Conservation (phyloP, 2,113 vertebrate species). For the Amphiprion percula region DNA sequence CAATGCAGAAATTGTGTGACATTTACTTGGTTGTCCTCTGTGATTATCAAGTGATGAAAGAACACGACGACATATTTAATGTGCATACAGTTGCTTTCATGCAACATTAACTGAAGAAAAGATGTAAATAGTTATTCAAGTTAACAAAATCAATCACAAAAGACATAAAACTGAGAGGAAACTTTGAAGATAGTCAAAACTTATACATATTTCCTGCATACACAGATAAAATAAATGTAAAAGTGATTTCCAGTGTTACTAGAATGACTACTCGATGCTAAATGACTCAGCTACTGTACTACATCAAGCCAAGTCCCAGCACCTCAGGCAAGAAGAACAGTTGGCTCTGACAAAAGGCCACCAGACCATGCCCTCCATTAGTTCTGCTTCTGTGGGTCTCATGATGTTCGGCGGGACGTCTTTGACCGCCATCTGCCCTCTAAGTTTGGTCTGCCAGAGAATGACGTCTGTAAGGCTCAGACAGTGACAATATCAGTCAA, state of each 20-base stretch:
- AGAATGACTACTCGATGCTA: slow-evolving; percentile 26
- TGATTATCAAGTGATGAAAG: too few species aligned
- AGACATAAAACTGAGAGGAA: background rate
- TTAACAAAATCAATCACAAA: background rate
- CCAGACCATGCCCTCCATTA: slow-evolving; percentile 72
- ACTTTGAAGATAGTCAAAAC: background rate
- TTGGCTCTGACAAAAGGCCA: slow-evolving; percentile 67
- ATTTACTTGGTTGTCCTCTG: too few species aligned
- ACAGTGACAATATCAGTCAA: slow-evolving; percentile 13
- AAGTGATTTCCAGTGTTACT: slow-evolving; percentile 37
- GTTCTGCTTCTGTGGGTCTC: slow-evolving; percentile 58
- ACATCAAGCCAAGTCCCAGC: slow-evolving; percentile 37
- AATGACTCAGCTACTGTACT: slow-evolving; percentile 62
- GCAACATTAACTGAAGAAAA: too few species aligned
- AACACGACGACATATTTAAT: too few species aligned
- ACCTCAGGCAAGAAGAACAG: slow-evolving; percentile 57
- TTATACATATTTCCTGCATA: background rate
- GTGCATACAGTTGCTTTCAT: too few species aligned
- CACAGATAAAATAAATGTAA: background rate
- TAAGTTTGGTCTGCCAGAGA: slow-evolving; percentile 38
- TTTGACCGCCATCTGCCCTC: slow-evolving; percentile 72
- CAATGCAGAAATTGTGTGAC: too few species aligned
- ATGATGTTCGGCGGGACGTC: slow-evolving; percentile 57
- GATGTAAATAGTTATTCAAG: too few species aligned
- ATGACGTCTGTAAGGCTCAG: slow-evolving; percentile 11